Base-by-base conservation (phyloP, 2,888 invertebrate genomes). In the Taphrorychus bicolor region DNA sequence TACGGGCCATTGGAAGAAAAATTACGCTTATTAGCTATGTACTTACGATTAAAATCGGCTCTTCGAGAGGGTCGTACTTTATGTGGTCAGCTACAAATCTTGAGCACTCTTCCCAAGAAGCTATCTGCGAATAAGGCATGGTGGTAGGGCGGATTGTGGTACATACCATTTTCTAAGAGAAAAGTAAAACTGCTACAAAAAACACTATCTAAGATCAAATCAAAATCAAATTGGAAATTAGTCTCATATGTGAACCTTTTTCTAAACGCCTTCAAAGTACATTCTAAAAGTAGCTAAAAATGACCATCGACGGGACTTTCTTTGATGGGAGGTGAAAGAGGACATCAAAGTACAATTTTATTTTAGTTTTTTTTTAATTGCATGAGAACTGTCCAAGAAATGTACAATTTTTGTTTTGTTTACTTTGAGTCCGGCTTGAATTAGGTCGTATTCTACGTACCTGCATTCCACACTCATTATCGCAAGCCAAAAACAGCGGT, bases 101-200 rank as follows among this genome's bases (percentile, higher is more conserved):
- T 0, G 92, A 87, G 73, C 91, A 86, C 42, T 90, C 90, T 76
- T 90, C 86, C 89, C 92, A 92, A 48, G 86, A 85, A 76, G 86
- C 87, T 48, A 95, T 85, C 74, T 89, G 89, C 5, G 87, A 84
- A 82, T 87, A 91, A 16, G 90, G 87, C 64, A 94, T 85, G 71
- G 89, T 88, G 11, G 93, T 93, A 18, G 93, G 92, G 48, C 92
- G 85, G 70, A 96, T 87, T 2, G 92, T 89, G 4, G 93, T 92
- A 73, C 93, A 93, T 42, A 95, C 93, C 86, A 95, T 92, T 89
- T 95, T 96, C 93, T 95, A 70, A 72, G 22, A 14, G 2, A 21
- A 48, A 59, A n/a, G n/a, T n/a, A n/a, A n/a, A n/a, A n/a, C n/a
- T n/a, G n/a, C n/a, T n/a, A n/a, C n/a, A n/a, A n/a, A n/a, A n/a